Evolutionary conservation across 92 coral and sea anemone genomes (phyloP).

Genomic region (Meandrina meandrites): DNA sequence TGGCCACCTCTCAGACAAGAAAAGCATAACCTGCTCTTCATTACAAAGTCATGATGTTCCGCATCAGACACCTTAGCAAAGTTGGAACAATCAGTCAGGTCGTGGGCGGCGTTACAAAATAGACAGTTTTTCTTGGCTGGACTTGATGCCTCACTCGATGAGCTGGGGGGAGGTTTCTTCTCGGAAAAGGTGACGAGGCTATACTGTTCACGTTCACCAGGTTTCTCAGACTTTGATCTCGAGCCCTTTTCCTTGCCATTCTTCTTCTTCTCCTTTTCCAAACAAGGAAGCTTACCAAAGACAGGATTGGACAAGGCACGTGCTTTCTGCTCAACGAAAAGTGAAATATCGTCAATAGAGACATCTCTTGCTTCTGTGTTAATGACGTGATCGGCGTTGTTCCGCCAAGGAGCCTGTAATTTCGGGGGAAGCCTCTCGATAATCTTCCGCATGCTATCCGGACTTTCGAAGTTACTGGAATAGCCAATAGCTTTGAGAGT

Average conservation of each 20-base stretch:
- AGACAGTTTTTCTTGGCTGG: no score
- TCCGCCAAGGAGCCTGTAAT: slow-evolving; percentile 47
- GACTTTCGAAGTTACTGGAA: slow-evolving; percentile 33
- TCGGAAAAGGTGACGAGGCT: no score
- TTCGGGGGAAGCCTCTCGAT: slow-evolving; percentile 39
- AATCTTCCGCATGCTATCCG: slow-evolving; percentile 41
- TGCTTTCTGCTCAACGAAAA: slow-evolving; percentile 54
- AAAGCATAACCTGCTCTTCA: slow-evolving; percentile 51
- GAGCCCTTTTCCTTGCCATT: no score
- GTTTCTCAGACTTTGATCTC: no score
- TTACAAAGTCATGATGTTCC: slow-evolving; percentile 39
- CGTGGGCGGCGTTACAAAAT: not conserved
- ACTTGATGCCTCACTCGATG: no score
- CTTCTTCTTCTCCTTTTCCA: no score
- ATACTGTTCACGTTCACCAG: no score
- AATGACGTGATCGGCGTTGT: slow-evolving; percentile 43
- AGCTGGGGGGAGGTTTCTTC: no score
- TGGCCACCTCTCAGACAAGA: slow-evolving; percentile 49
- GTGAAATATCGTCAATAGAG: slow-evolving; percentile 43
- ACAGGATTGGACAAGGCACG: slow-evolving; percentile 42
- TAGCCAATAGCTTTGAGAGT: slow-evolving; percentile 41
- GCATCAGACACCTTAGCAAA: slow-evolving; percentile 3
- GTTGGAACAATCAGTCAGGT: not conserved
- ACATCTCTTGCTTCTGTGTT: slow-evolving; percentile 41
- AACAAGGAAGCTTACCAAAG: not conserved